Percentiles rank a stretch among this genome's conserved stretches.
phyloP scores from a whole-genome alignment of 2,797 vertebrate species.

The Thaleichthys pacificus region DNA sequence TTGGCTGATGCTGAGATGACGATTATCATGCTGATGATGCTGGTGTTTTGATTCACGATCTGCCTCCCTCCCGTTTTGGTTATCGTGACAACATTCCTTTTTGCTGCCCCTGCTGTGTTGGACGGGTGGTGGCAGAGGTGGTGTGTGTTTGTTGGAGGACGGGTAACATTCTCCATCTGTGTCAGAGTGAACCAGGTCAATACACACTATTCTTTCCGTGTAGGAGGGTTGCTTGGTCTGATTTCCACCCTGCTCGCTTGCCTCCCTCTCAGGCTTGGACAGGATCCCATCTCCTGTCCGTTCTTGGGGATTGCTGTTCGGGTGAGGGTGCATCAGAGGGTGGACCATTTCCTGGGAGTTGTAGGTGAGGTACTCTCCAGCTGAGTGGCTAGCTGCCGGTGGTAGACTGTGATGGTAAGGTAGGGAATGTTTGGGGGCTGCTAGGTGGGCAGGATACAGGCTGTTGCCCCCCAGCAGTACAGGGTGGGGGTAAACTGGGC shows the following conservation, averaged over 20 bases:
- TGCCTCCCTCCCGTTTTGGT: constrained; percentile 59
- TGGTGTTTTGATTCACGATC: constrained; percentile 61
- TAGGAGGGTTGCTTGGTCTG: constrained; percentile 74
- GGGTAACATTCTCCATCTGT: constrained; percentile 71
- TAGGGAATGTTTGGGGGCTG: constrained; percentile 79
- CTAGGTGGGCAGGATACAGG: constrained; percentile 88
- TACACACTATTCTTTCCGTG: constrained; percentile 86
- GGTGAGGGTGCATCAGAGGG: constrained; percentile 88
- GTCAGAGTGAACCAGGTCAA: constrained; percentile 89
- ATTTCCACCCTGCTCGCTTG: constrained; percentile 73
- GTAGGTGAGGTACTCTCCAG: constrained; percentile 89
- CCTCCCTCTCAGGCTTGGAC: constrained; percentile 79
- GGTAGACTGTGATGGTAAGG: constrained; percentile 80
- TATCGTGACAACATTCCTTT: constrained; percentile 65
- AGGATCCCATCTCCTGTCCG: constrained; percentile 70
- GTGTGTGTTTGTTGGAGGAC: constrained; percentile 47
- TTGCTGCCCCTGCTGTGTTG: constrained; percentile 60
- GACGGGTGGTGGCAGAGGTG: constrained; percentile 43
- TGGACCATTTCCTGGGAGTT: constrained; percentile 95
- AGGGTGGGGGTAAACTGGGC: constrained; percentile 91
- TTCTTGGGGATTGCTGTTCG: constrained; percentile 81
- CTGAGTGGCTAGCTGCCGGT: constrained; percentile 80
- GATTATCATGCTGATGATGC: constrained; percentile 39
- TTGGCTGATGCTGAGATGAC: constrained; percentile 41
- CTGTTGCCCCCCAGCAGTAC: constrained; percentile 87